Evolutionary conservation across 1,140 invertebrate species (phyloP), one percentile per base, ranked within the genome.

Genomic region (Drosophila pruinosa): DNA sequence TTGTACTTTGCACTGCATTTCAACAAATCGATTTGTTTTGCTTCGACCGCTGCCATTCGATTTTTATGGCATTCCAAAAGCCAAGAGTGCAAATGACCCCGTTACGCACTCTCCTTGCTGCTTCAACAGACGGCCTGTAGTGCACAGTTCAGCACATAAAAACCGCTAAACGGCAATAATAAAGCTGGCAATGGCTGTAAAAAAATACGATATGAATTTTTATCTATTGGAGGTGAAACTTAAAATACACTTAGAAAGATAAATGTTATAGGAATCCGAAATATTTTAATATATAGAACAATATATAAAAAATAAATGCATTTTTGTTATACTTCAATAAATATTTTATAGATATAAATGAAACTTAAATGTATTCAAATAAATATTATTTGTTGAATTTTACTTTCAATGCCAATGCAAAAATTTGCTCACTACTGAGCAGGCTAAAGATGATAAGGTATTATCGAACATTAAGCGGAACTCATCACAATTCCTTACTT

Each of bases 1-100:
- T 75, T 81, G 71, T 78, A 82, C 78, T 88, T 88, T 64, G 52
- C 82, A 78, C 78, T 86, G 82, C 78, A 88, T 82, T 88, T 88
- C 82, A 82, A 85, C 82, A 88, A 88, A 88, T 88, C 82, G 82
- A 88, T 88, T 88, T 80, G 82, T 88, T 73, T 75, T 63, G 50
- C 81, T 22, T 63, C 45, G 59, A 78, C 38, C 52, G 72, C 72
- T 58, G 64, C 72, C 81, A 81, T 85, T 85, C 81, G 70, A 86
- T 85, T 85, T 85, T 86, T 86, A 85, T 85, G 74, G 81, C 74
- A 75, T 81, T 85, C 65, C 74, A 86, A 83, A 88, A 75, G 82
- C 82, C 56, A 88, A 77, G 75, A 61, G 75, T 75, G 82, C 69
- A 85, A 81, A 81, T 77, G 77, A 77, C 81, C 81, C 72, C 65